A percentile compares a stretch with the other conserved stretches of the same genome.
phyloP scores from a whole-genome alignment of 2,888 invertebrate species.

The Mythimna pallens region DNA sequence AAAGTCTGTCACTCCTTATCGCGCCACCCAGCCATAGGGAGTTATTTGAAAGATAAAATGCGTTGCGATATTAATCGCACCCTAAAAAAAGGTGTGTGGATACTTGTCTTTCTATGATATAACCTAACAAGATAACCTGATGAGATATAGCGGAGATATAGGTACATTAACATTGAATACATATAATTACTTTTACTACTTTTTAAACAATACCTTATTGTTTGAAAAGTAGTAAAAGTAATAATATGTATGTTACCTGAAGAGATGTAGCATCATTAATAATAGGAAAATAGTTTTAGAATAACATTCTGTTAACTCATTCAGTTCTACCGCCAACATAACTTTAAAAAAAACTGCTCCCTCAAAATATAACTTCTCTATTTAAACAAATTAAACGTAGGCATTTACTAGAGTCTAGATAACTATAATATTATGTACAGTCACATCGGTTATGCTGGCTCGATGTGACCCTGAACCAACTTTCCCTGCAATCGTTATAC shows the following conservation, averaged over 20 bases:
- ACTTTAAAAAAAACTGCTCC: background rate
- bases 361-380: background rate
- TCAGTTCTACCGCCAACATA: too few species aligned
- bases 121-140: background rate
- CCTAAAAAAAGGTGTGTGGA: too few species aligned
- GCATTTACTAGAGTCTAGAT: slow-evolving; percentile 20
- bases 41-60: too few species aligned
- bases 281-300: background rate
- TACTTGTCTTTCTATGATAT: background rate
- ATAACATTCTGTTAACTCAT: background rate
- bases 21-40: too few species aligned
- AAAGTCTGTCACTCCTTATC: too few species aligned
- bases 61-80: too few species aligned
- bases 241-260: too few species aligned
- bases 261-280: background rate
- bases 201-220: too few species aligned
- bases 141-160: too few species aligned
- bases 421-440: slow-evolving; percentile 7
- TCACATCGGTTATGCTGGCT: slow-evolving; percentile 29
- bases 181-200: too few species aligned
- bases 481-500: slow-evolving; percentile 54
- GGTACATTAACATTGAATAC: too few species aligned
- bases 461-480: slow-evolving; percentile 56
- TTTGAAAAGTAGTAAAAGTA: too few species aligned
- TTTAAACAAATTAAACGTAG: background rate